A percentile compares a stretch with the other conserved stretches of the same genome.
phyloP scores from a whole-genome alignment of 2,888 invertebrate species.

The Yponomeuta evonymella region DNA sequence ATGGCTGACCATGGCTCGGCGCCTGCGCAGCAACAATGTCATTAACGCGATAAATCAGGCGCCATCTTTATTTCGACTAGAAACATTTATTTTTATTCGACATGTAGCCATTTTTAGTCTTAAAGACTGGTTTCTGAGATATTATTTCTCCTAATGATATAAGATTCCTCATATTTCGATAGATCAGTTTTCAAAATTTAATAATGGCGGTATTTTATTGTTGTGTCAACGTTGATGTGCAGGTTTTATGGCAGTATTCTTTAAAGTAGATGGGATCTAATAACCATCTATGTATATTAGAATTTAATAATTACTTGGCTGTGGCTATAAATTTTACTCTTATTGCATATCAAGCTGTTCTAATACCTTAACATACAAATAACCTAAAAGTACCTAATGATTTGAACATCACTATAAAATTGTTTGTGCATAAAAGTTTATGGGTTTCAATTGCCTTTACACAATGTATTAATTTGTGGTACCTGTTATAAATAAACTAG shows the following conservation, averaged over 20 bases:
- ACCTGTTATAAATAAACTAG: no score
- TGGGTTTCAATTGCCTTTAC: no score
- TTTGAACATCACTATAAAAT: no score
- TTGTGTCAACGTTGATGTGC: background rate
- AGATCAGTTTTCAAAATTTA: background rate
- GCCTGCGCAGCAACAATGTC: slow-evolving; percentile 57
- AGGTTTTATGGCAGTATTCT: background rate
- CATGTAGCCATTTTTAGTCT: slow-evolving; percentile 31
- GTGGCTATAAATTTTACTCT: no score
- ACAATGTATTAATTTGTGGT: no score
- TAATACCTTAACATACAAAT: no score
- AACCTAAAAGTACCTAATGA: no score
- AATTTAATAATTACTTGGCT: no score
- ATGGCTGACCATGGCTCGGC: slow-evolving; percentile 48
- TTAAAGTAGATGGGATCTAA: background rate
- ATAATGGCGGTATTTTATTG: background rate
- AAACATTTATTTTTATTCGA: slow-evolving; percentile 47
- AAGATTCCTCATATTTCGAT: background rate
- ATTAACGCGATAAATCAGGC: slow-evolving; percentile 65
- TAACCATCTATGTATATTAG: background rate
- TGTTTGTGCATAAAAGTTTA: no score
- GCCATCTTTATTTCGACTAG: slow-evolving; percentile 64
- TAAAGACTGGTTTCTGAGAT: slow-evolving; percentile 24
- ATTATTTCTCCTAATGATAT: slow-evolving; percentile 7
- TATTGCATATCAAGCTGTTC: no score